These are phyloP conservation scores for Heterocephalus glaber DNA, from an alignment of 2,113 vertebrate species.

Conservation along the genomic window DNA sequence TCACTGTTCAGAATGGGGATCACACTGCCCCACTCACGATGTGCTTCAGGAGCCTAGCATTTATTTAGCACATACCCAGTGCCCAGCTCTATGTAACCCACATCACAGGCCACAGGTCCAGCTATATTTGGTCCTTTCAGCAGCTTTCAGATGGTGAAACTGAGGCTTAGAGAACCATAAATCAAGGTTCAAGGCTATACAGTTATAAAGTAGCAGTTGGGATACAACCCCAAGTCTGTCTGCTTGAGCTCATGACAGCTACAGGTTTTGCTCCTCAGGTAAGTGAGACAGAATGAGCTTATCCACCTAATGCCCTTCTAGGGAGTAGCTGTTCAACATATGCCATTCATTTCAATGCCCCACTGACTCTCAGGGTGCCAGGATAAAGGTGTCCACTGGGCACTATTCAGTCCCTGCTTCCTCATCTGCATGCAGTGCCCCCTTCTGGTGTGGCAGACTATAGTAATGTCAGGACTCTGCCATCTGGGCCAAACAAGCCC, in stretches of 20 bases:
- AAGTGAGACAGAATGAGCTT: background rate
- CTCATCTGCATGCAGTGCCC: background rate
- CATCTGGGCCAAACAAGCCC: background rate
- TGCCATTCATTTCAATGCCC: background rate
- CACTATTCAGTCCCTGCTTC: background rate
- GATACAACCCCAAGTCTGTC: background rate
- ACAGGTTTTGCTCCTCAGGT: background rate
- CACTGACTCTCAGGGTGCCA: too few species aligned
- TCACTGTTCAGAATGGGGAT: background rate
- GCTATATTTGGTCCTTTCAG: accelerated
- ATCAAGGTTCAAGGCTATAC: background rate
- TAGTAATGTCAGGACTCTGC: background rate
- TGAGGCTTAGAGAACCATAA: background rate
- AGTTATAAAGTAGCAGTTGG: background rate
- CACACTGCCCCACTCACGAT: accelerated
- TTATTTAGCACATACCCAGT: too few species aligned
- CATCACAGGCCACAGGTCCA: accelerated
- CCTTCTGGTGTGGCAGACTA: background rate
- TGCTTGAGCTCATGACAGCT: background rate
- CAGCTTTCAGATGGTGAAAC: background rate
- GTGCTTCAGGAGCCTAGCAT: too few species aligned
- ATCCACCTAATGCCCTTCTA: too few species aligned
- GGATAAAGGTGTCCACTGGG: background rate
- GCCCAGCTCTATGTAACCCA: background rate
- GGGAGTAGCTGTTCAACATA: background rate